These are phyloP conservation scores for Arctopsyche grandis DNA, from an alignment of 1,140 invertebrate species.

Conservation along the genomic window DNA sequence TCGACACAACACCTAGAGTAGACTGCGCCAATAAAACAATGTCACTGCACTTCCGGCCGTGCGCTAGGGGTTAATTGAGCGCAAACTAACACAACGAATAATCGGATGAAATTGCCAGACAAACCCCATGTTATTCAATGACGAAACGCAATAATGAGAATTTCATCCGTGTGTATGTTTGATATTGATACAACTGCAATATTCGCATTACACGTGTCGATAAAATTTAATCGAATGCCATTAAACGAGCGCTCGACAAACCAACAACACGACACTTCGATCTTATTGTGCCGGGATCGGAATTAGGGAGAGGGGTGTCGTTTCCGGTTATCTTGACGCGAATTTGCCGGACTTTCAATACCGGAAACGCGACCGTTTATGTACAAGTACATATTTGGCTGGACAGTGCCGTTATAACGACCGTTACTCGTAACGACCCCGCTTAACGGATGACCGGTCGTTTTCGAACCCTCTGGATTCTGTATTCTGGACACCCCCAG, in stretches of 20 bases:
- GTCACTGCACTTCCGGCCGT: neutral
- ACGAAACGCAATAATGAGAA: no score
- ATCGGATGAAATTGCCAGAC: no score
- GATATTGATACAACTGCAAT: no score
- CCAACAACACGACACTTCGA: no score
- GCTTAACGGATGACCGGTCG: conserved; percentile 52
- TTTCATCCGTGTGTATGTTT: no score
- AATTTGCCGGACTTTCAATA: no score
- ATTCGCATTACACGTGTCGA: no score
- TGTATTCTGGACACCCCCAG: neutral
- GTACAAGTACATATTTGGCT: neutral
- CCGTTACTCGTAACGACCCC: conserved; percentile 48
- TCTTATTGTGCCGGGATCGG: no score
- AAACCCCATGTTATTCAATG: no score
- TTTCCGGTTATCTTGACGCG: conserved; percentile 2
- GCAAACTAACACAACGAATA: neutral
- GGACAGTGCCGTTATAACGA: conserved; percentile 45
- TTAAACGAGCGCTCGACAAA: no score
- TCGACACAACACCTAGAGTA: neutral
- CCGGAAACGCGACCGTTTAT: neutral
- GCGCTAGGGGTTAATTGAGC: conserved; percentile 14
- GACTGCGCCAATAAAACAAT: neutral
- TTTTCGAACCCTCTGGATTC: conserved; percentile 35
- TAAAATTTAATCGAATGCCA: no score
- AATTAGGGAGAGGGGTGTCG: no score